These are phyloP conservation scores for Oncopeltus fasciatus DNA, from an alignment of 1,140 invertebrate genomes.

Conservation along the genomic window DNA sequence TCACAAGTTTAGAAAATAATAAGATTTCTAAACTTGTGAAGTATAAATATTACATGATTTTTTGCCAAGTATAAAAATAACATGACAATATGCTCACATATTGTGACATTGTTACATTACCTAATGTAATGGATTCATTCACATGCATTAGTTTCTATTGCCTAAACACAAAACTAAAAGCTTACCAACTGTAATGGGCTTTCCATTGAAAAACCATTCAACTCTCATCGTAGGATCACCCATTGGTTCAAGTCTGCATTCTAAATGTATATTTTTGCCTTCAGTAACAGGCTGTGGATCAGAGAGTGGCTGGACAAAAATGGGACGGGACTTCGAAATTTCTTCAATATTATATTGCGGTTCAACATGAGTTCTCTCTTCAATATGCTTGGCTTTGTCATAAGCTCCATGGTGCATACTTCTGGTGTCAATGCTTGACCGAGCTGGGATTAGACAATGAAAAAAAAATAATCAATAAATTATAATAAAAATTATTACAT, in stretches of 20 bases:
- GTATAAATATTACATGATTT: too few species aligned
- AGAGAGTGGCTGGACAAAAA: constrained; percentile 70
- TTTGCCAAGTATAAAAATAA: too few species aligned
- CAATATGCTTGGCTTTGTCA: constrained; percentile 75
- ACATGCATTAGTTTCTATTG: too few species aligned
- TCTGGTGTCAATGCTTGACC: constrained; percentile 71
- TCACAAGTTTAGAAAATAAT: too few species aligned
- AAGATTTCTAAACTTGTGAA: too few species aligned
- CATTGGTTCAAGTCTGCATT: constrained; percentile 81
- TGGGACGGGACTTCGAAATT: constrained; percentile 82
- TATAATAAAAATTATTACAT: neutral
- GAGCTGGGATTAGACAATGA: constrained; percentile 45
- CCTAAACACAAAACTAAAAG: too few species aligned
- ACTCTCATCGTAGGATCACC: constrained; percentile 90
- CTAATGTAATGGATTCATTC: too few species aligned
- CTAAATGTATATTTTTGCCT: constrained; percentile 80
- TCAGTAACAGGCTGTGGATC: constrained; percentile 72
- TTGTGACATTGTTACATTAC: too few species aligned
- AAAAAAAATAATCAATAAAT: neutral
- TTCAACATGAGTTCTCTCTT: constrained; percentile 70
- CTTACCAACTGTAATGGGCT: constrained; percentile 63
- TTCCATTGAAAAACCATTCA: constrained; percentile 89
- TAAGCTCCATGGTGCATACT: constrained; percentile 71
- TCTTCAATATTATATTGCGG: constrained; percentile 82
- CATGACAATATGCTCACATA: too few species aligned